Percentiles rank a stretch among this genome's conserved stretches.
These are phyloP conservation scores for Metellina segmentata DNA, from an alignment of 2,888 invertebrate genomes.

Conservation along the genomic window DNA sequence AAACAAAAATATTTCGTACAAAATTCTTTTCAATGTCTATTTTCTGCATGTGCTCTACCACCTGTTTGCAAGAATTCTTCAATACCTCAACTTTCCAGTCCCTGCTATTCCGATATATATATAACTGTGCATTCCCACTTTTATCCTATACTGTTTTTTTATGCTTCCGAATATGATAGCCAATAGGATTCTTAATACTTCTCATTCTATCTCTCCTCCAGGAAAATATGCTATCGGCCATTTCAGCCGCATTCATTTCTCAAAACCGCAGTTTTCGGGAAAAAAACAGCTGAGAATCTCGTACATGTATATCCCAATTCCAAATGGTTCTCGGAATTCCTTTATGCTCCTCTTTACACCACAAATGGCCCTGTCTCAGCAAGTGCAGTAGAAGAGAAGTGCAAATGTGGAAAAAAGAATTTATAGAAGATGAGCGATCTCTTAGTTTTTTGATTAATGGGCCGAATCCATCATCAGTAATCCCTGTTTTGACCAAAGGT, in stretches of 20 bases:
- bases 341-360: slow-evolving; percentile 19
- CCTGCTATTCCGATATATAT: too few relatives aligned
- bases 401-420: slow-evolving; percentile 32
- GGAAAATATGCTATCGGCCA: not conserved
- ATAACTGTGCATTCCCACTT: too few relatives aligned
- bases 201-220: slow-evolving; percentile 10
- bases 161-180: not conserved
- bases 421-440: slow-evolving; percentile 4
- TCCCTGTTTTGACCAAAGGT: slow-evolving; percentile 48
- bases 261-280: slow-evolving; percentile 20
- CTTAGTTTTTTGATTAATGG: slow-evolving; percentile 60
- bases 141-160: too few relatives aligned
- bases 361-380: slow-evolving; percentile 19
- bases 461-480: slow-evolving; percentile 49
- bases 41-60: too few relatives aligned
- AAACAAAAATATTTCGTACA: too few relatives aligned
- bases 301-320: slow-evolving; percentile 22
- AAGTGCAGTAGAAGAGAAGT: slow-evolving; percentile 21
- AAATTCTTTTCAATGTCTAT: too few relatives aligned
- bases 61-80: too few relatives aligned
- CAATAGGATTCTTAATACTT: slow-evolving; percentile 26
- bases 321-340: slow-evolving; percentile 14
- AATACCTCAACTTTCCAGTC: too few relatives aligned
- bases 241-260: slow-evolving; percentile 43
- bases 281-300: slow-evolving; percentile 1